Evolutionary conservation across 1,140 invertebrate genomes (phyloP).

Genomic region (Myzus persicae): DNA sequence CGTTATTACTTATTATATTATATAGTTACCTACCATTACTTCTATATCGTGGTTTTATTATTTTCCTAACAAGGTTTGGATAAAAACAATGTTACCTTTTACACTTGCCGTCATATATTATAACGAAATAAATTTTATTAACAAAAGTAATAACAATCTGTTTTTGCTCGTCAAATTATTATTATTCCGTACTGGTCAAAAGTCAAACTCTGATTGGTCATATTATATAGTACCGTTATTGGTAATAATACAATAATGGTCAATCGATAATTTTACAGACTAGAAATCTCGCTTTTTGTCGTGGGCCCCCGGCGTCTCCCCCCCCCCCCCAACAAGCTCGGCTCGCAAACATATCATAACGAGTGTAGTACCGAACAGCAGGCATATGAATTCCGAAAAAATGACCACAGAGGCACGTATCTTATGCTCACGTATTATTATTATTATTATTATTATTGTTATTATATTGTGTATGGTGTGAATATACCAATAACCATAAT

Average conservation of each 20-base stretch:
- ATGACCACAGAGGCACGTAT: constrained; percentile 16
- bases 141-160: background rate
- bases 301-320: background rate
- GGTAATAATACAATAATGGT: background rate
- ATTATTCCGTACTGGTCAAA: background rate
- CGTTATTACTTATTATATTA: background rate
- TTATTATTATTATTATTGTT: background rate
- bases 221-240: background rate
- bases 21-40: background rate
- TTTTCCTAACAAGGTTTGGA: background rate
- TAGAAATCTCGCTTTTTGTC: background rate
- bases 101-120: background rate
- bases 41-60: background rate
- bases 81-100: background rate
- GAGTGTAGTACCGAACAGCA: background rate
- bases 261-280: background rate
- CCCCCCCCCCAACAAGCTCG: background rate
- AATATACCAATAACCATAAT: constrained; percentile 9
- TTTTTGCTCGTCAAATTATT: background rate
- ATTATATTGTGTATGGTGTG: background rate
- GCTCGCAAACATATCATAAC: background rate
- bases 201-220: background rate
- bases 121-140: background rate
- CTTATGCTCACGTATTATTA: background rate
- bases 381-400: background rate